phyloP scores from a whole-genome alignment of 2,113 vertebrate species.

The Strix uralensis region DNA sequence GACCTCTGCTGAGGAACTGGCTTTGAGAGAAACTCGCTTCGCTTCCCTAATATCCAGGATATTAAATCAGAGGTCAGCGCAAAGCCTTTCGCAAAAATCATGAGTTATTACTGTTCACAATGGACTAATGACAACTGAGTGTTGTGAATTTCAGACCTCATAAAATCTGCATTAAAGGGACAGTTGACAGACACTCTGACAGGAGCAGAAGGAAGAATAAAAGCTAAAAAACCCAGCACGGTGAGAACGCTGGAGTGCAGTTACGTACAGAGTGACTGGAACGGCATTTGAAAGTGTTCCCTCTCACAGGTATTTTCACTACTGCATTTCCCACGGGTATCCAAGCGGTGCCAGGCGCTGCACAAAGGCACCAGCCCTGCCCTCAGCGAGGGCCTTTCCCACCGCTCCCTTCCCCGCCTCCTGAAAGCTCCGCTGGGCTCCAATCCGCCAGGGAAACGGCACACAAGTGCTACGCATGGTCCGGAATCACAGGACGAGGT shows the following conservation, averaged over 20 bases:
- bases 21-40: not conserved
- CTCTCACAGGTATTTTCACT: not conserved
- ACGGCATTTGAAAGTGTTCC: not conserved
- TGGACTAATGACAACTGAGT: not conserved
- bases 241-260: not conserved
- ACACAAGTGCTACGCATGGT: fast-evolving
- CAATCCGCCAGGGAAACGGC: not conserved
- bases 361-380: not conserved
- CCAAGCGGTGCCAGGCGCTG: not conserved
- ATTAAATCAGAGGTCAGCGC: not conserved
- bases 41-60: not conserved
- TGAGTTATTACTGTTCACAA: not conserved
- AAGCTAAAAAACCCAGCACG: not conserved
- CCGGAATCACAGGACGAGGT: not conserved
- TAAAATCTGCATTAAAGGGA: not conserved
- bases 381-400: not conserved
- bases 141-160: not conserved
- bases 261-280: not conserved
- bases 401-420: not conserved
- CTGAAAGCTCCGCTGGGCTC: not conserved
- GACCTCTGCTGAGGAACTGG: not conserved
- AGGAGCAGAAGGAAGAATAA: not conserved
- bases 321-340: too few relatives aligned
- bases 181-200: not conserved
- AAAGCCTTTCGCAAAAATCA: not conserved